Evolutionary conservation across 2,797 vertebrate species (phyloP).

Genomic region (Luscinia megarhynchos): DNA sequence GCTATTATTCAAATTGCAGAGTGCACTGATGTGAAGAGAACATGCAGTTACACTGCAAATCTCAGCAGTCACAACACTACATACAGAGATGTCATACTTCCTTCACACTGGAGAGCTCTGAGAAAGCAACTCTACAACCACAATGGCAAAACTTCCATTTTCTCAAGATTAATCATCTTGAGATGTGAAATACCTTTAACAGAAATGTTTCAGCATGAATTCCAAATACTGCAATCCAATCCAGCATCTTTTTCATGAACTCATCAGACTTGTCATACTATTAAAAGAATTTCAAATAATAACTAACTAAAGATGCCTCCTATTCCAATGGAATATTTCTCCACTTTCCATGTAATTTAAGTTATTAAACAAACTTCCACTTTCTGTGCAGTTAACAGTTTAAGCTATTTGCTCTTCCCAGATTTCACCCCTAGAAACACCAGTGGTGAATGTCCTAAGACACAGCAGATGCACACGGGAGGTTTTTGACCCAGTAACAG

Average conservation of each 20-base stretch:
- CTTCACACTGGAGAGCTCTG: background rate
- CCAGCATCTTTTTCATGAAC: background rate
- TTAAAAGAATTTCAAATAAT: background rate
- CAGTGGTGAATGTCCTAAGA: background rate
- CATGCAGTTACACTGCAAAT: background rate
- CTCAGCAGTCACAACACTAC: background rate
- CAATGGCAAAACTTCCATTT: background rate
- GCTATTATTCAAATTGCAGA: background rate
- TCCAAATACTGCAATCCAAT: background rate
- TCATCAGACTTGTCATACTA: background rate
- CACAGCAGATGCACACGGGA: background rate
- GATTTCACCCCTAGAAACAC: background rate
- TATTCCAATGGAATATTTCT: background rate
- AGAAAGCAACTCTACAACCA: background rate
- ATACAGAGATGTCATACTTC: background rate
- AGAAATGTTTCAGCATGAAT: background rate
- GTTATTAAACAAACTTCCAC: background rate
- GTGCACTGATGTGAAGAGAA: background rate
- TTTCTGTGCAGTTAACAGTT: background rate
- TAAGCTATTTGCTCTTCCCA: background rate
- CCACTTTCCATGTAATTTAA: background rate
- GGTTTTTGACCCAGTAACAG: background rate
- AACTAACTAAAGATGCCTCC: background rate
- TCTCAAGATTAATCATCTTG: background rate
- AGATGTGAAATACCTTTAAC: background rate